phyloP scores from a whole-genome alignment of 2,888 invertebrate genomes.

The Dolichomitus sp. region DNA sequence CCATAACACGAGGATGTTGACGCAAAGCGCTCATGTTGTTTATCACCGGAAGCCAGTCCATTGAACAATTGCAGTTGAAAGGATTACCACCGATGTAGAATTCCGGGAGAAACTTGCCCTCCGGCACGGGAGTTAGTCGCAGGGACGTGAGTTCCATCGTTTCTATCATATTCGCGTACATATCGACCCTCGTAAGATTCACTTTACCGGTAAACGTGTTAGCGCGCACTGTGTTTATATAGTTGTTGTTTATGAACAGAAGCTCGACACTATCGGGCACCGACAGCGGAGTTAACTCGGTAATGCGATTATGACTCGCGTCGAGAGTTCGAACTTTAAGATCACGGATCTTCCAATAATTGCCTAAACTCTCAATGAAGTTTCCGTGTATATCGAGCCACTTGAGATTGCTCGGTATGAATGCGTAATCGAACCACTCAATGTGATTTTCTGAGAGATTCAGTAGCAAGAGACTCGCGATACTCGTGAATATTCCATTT shows the following conservation, averaged over 20 bases:
- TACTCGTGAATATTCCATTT: constrained; percentile 95
- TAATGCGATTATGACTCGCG: constrained; percentile 95
- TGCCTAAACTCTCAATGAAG: constrained; percentile 94
- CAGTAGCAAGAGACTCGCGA: constrained; percentile 94
- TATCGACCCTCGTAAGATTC: constrained; percentile 94
- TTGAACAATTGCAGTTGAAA: constrained; percentile 97
- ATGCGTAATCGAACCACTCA: constrained; percentile 97
- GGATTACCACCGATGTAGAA: constrained; percentile 97
- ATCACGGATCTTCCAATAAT: constrained; percentile 93
- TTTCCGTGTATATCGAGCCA: constrained; percentile 97
- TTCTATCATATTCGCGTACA: constrained; percentile 95
- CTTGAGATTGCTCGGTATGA: constrained; percentile 95
- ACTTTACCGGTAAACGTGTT: constrained; percentile 96
- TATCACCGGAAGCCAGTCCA: constrained; percentile 97
- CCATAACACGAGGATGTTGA: constrained; percentile 96
- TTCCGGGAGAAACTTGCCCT: constrained; percentile 93
- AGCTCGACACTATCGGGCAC: constrained; percentile 96
- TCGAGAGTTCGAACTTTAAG: constrained; percentile 93
- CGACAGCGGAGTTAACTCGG: constrained; percentile 93
- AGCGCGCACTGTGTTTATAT: constrained; percentile 92
- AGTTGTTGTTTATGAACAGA: constrained; percentile 96
- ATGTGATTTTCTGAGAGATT: constrained; percentile 97
- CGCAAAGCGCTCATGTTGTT: constrained; percentile 94
- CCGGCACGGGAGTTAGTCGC: constrained; percentile 91
- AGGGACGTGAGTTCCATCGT: constrained; percentile 94